Conservation (phyloP, 2,888 invertebrate genomes). For the Protodeltote pygarga region DNA sequence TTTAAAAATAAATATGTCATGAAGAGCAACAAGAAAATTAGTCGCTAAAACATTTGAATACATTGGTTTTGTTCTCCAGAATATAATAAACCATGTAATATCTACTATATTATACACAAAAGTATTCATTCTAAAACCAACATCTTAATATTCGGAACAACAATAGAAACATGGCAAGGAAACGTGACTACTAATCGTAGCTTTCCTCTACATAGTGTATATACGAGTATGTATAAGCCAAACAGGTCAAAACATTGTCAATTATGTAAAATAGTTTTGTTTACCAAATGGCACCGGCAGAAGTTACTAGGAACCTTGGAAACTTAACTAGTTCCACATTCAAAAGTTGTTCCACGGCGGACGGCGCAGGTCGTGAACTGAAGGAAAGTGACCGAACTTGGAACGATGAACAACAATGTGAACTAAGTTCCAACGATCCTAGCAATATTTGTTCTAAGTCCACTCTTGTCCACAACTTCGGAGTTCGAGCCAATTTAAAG, state of each 20-base stretch:
- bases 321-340: conserved; percentile 71
- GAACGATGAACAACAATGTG: conserved; percentile 68
- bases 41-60: too few species aligned
- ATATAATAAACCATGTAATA: too few species aligned
- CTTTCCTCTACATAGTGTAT: too few species aligned
- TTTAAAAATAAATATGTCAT: too few species aligned
- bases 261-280: conserved; percentile 66
- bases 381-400: conserved; percentile 74
- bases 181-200: conserved; percentile 58
- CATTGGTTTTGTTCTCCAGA: too few species aligned
- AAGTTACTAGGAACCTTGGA: conserved; percentile 69
- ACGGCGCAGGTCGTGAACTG: conserved; percentile 59
- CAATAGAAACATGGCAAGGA: conserved; percentile 34
- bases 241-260: conserved; percentile 58
- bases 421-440: conserved; percentile 69
- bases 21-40: too few species aligned
- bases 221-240: conserved; percentile 40
- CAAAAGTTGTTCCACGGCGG: conserved; percentile 64
- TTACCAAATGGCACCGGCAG: conserved; percentile 53
- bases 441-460: conserved; percentile 68
- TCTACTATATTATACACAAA: too few species aligned
- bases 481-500: conserved; percentile 69
- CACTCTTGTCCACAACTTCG: conserved; percentile 58
- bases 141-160: conserved; percentile 19
- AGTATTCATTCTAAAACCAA: conserved; percentile 17